Evolutionary conservation across 2,888 invertebrate genomes (phyloP), one percentile per base, ranked within the genome.

Genomic region (Beris morrisii): DNA sequence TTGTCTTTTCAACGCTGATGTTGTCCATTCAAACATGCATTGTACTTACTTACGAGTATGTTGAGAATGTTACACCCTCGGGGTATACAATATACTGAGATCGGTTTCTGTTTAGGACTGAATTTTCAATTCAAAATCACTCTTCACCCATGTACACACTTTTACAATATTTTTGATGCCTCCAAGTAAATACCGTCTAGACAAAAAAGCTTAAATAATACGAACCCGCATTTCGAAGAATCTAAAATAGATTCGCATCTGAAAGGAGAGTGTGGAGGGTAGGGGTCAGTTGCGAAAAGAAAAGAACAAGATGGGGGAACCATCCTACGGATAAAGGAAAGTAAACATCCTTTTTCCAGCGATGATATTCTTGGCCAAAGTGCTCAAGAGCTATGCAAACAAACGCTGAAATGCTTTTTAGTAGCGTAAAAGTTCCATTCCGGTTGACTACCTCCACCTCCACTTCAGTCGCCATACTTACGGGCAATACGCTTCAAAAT

Each of bases 341-440:
- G 43, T 56, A 56, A 38, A 38, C 13, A 38, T 38, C 38, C 38
- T 56, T 56, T 28, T 11, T 31, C 6, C 1, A 31, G 31, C 12
- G n/a, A n/a, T 56, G 55, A 38, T 13, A 43, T 56, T 43, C 43
- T 56, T 56, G 55, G 55, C 30, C 55, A 56, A 12, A 56, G 55
- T 43, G 55, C 55, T 56, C 30, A 30, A 38, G 38, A 43, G 55
- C 32, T 56, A 43, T 38, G 55, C 55, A 56, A 56, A 56, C 55
- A 56, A 22, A 43, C 15, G n/a, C 55, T 56, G 38, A n/a, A 56
- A 56, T 56, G 43, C 43, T 56, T 38, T n/a, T 56, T 56, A 38
- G 15, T 28, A 12, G 22, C 15, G 30, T 28, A 30, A 38, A 15
- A 56, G 32, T 38, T 56, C 38, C 32, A 56, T 56, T 56, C 38